A percentile compares a stretch with the other conserved stretches of the same genome.
These are phyloP conservation scores for Tupiocoris notatus DNA, from an alignment of 2,888 invertebrate genomes.

Conservation along the genomic window DNA sequence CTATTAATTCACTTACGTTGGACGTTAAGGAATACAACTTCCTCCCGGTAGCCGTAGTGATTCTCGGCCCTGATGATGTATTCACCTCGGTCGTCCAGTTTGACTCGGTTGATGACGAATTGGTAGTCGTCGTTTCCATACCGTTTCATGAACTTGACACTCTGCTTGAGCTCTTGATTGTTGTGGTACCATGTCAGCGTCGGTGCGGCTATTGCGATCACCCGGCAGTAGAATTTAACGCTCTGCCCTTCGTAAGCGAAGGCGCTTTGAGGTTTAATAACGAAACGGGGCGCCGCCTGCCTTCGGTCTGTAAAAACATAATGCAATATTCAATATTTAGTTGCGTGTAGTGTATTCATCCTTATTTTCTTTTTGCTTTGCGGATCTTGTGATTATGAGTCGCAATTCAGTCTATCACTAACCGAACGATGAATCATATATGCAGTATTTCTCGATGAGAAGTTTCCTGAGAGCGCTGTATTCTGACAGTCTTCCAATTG, in stretches of 20 bases:
- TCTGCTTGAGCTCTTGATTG: constrained; percentile 89
- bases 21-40: constrained; percentile 94
- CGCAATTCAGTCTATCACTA: too few relatives aligned
- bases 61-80: constrained; percentile 96
- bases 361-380: too few relatives aligned
- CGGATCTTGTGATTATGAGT: too few relatives aligned
- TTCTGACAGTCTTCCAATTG: constrained; percentile 95
- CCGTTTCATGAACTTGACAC: constrained; percentile 98
- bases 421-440: constrained; percentile 94
- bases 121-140: constrained; percentile 95
- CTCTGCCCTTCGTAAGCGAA: constrained; percentile 97
- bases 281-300: constrained; percentile 97
- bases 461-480: constrained; percentile 95
- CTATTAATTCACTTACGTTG: constrained; percentile 70
- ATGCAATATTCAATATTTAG: not conserved
- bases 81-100: constrained; percentile 93
- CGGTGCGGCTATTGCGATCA: constrained; percentile 91
- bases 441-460: constrained; percentile 92
- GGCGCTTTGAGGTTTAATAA: constrained; percentile 92
- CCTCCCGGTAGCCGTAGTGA: constrained; percentile 92
- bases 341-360: too few relatives aligned
- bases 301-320: constrained; percentile 69
- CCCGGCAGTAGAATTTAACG: constrained; percentile 94
- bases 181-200: constrained; percentile 95
- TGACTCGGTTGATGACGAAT: constrained; percentile 94